Evolutionary conservation across 1,140 invertebrate species (phyloP).

Genomic region (Oppia nitens): DNA sequence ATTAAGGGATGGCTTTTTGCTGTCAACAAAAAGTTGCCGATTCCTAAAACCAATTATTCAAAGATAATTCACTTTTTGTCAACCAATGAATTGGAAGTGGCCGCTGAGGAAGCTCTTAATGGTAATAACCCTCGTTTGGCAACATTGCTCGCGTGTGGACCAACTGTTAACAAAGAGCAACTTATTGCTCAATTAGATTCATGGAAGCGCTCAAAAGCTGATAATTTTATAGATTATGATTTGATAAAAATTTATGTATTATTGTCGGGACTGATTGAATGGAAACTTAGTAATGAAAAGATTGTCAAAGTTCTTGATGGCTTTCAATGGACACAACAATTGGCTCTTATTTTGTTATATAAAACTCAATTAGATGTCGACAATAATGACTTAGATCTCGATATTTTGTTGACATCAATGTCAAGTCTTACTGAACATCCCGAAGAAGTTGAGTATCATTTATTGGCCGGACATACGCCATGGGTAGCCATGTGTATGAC

Average conservation of each 20-base stretch:
- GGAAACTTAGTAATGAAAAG: conserved; percentile 2
- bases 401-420: conserved; percentile 3
- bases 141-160: conserved; percentile 10
- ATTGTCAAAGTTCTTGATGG: conserved; percentile 11
- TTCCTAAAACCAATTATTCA: conserved; percentile 1
- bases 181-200: conserved; percentile 10
- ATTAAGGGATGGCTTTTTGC: conserved; percentile 15
- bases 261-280: conserved; percentile 11
- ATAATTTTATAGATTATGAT: conserved; percentile 9
- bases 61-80: conserved; percentile 13
- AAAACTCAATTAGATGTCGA: not conserved
- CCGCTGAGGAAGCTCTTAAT: conserved; percentile 11
- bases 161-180: conserved; percentile 1
- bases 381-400: conserved; percentile 1
- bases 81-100: conserved; percentile 14
- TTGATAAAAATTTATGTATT: conserved; percentile 17
- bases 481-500: conserved; percentile 3
- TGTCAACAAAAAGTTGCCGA: not conserved
- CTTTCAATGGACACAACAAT: conserved; percentile 18
- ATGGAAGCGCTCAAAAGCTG: conserved; percentile 14
- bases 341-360: conserved; percentile 12
- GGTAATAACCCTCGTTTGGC: conserved; percentile 13
- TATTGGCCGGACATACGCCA: conserved; percentile 10
- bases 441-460: conserved; percentile 17
- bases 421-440: conserved; percentile 5